phyloP scores from a whole-genome alignment of 1,140 invertebrate genomes.

The Macrotrachela quadricornifera region DNA sequence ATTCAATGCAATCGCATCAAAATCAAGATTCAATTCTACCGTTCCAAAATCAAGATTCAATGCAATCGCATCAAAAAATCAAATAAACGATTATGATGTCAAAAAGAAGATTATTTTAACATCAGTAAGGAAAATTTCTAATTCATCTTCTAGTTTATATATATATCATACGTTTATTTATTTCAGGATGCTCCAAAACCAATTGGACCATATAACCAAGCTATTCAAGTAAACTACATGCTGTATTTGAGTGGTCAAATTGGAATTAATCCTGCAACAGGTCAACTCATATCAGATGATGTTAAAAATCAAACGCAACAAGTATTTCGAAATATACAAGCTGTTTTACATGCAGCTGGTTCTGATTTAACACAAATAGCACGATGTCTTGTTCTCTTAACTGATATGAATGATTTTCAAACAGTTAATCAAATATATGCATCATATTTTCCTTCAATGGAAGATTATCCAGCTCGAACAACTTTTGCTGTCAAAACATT shows the following conservation, averaged over 20 bases:
- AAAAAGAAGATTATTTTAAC: too few relatives aligned
- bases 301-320: constrained; percentile 46
- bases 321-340: constrained; percentile 47
- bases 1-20: too few relatives aligned
- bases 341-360: constrained; percentile 49
- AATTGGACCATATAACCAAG: constrained; percentile 54
- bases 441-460: constrained; percentile 49
- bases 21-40: too few relatives aligned
- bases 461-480: constrained; percentile 51
- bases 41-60: too few relatives aligned
- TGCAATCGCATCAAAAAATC: too few relatives aligned
- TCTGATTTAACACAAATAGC: constrained; percentile 50
- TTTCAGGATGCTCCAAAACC: constrained; percentile 44
- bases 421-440: constrained; percentile 60
- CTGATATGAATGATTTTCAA: constrained; percentile 54
- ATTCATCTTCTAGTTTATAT: too few relatives aligned
- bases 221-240: constrained; percentile 53
- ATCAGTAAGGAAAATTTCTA: too few relatives aligned
- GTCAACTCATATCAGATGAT: constrained; percentile 47
- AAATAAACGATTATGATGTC: too few relatives aligned
- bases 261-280: constrained; percentile 46
- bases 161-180: too few relatives aligned
- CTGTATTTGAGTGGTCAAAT: constrained; percentile 64
- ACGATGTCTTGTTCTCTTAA: constrained; percentile 58
- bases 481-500: constrained; percentile 49